Conservation (phyloP, 2,888 invertebrate genomes). For the Cephus pulcher region DNA sequence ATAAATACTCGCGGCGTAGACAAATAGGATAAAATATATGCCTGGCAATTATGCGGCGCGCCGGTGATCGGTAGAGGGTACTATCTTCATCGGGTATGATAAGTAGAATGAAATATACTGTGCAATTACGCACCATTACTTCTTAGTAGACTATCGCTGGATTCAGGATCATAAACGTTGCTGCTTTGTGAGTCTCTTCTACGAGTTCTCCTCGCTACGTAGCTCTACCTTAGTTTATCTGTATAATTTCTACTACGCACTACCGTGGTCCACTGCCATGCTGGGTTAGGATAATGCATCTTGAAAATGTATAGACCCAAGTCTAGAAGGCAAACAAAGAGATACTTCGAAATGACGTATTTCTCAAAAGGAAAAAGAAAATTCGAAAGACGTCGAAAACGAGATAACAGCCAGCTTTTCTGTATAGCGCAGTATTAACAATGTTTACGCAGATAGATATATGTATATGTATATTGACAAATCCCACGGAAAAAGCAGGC, state of each 20-base stretch:
- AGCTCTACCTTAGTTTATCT: not conserved
- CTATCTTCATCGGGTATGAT: not conserved
- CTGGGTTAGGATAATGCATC: not conserved
- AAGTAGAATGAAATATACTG: not conserved
- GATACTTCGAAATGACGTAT: not conserved
- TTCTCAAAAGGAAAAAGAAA: not conserved
- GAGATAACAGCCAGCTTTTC: not conserved
- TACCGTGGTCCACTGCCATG: not conserved
- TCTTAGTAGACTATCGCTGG: not conserved
- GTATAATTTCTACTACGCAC: not conserved
- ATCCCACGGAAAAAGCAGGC: not conserved
- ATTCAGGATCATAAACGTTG: not conserved
- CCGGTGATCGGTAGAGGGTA: not conserved
- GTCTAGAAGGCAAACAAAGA: not conserved
- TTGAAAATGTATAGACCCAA: not conserved
- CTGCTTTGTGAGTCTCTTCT: not conserved
- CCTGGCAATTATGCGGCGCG: not conserved
- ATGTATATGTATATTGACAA: not conserved
- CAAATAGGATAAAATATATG: not conserved
- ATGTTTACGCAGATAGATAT: not conserved
- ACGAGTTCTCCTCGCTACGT: not conserved
- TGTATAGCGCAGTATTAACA: not conserved
- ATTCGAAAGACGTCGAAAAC: not conserved
- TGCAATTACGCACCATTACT: not conserved
- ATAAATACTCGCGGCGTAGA: not conserved